Evolutionary conservation across 2,113 vertebrate species (phyloP).

Genomic region (Pandion haliaetus): DNA sequence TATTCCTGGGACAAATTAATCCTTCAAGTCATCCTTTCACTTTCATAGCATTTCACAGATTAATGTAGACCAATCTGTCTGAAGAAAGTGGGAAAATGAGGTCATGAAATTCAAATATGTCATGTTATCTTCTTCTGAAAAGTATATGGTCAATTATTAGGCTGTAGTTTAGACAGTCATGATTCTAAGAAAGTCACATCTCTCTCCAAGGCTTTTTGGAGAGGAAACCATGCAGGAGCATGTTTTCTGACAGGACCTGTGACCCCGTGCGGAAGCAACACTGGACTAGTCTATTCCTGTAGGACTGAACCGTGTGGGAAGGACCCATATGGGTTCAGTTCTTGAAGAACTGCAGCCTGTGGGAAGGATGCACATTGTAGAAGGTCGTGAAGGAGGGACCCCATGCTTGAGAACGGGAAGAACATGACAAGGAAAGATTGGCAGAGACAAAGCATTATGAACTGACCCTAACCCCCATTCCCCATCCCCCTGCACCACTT

Average conservation of each 20-base stretch:
- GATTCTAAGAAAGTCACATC: neutral
- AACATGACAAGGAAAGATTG: neutral
- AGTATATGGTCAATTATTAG: neutral
- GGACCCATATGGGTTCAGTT: neutral
- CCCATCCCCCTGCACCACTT: neutral
- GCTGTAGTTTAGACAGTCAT: neutral
- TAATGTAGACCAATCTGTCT: neutral
- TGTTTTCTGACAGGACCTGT: neutral
- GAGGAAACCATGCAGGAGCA: neutral
- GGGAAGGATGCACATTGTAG: neutral
- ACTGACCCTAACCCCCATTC: neutral
- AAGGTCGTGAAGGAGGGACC: neutral
- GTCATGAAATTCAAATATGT: neutral
- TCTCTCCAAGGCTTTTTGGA: neutral
- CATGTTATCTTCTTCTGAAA: neutral
- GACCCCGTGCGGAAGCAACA: neutral
- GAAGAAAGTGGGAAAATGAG: neutral
- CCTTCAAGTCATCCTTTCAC: neutral
- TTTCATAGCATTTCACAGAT: neutral
- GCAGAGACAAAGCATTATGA: neutral
- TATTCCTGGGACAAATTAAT: neutral
- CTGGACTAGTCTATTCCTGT: neutral
- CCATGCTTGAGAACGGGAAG: neutral
- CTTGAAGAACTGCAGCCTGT: neutral
- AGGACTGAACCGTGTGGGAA: neutral